Conservation (phyloP, 2,113 vertebrate genomes). For the Hippopotamus amphibius region DNA sequence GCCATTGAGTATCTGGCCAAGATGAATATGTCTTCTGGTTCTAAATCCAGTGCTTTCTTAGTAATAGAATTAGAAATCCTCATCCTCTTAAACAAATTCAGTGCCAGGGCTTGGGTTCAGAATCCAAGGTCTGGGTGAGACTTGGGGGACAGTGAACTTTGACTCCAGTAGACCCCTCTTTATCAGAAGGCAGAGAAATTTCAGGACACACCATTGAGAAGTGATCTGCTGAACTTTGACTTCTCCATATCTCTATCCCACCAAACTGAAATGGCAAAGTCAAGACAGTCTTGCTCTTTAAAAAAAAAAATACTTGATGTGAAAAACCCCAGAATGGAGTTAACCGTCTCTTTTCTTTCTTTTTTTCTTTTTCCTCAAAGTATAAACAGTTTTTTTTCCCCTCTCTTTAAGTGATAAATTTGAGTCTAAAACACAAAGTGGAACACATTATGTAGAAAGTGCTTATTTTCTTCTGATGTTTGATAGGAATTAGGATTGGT, state of each 20-base stretch:
- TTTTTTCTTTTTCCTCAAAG: not conserved
- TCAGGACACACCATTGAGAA: not conserved
- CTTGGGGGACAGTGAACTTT: not conserved
- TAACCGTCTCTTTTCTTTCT: conserved; percentile 24
- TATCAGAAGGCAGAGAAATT: not conserved
- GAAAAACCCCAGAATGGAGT: conserved; percentile 50
- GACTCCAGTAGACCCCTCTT: not conserved
- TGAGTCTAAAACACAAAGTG: conserved; percentile 69
- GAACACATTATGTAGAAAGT: conserved; percentile 69
- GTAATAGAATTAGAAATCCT: not conserved
- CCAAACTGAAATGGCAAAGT: not conserved
- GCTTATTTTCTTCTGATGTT: conserved; percentile 79
- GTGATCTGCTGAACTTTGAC: not conserved
- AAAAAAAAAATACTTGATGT: not conserved
- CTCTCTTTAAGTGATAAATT: conserved; percentile 76
- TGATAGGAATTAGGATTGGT: conserved; percentile 75
- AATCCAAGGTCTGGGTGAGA: conserved; percentile 22
- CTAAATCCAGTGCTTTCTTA: not conserved
- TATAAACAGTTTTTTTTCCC: not conserved
- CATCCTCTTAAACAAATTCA: not conserved
- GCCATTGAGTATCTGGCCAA: not conserved
- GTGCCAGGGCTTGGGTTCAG: not conserved
- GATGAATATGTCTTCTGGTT: not conserved
- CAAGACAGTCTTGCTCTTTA: not conserved
- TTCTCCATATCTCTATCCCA: not conserved